Conservation (phyloP, 2,113 vertebrate genomes). For the Oenanthe melanoleuca region DNA sequence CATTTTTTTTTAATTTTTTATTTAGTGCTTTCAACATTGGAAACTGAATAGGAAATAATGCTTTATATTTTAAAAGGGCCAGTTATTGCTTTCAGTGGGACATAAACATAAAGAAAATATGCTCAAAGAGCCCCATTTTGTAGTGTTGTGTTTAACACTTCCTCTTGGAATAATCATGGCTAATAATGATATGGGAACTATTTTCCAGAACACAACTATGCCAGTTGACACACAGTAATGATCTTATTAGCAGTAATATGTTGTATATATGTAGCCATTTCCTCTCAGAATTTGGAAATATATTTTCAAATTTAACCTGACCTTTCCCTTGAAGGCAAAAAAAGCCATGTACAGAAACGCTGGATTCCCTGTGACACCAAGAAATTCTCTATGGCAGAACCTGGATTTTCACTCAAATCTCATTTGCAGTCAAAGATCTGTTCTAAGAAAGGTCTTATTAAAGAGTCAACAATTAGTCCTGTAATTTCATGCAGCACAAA, state of each 20-base stretch:
- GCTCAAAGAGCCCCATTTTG: neutral
- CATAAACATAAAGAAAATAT: conserved; percentile 19
- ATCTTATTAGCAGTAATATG: neutral
- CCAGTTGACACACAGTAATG: neutral
- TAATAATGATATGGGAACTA: conserved; percentile 22
- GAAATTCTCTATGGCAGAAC: neutral
- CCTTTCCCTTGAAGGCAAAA: neutral
- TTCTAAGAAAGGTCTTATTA: neutral
- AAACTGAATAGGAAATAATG: conserved; percentile 15
- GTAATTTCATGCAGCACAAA: neutral
- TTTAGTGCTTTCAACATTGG: neutral
- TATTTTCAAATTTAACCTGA: neutral
- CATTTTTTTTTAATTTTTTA: neutral
- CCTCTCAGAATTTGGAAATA: neutral
- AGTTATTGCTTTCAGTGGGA: neutral
- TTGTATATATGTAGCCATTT: neutral
- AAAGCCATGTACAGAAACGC: neutral
- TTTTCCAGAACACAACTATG: neutral
- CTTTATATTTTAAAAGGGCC: neutral
- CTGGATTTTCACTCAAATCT: neutral
- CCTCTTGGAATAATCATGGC: neutral
- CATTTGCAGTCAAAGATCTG: neutral
- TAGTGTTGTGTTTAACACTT: neutral
- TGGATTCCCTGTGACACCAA: neutral
- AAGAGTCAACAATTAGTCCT: neutral